Conservation (phyloP, 2,888 invertebrate genomes). For the Diabrotica balteata region DNA sequence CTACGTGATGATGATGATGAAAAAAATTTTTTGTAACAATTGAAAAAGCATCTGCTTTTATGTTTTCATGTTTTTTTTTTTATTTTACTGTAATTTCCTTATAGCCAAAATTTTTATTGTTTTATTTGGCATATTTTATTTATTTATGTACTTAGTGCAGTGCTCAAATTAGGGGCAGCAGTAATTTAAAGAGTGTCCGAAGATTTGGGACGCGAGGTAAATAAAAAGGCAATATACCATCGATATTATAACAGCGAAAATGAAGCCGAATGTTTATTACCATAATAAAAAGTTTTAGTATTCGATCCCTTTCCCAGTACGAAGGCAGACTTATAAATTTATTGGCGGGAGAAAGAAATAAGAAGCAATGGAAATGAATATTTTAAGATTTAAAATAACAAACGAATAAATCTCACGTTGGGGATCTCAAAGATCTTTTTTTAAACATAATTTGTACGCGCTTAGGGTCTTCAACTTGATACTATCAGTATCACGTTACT, state of each 20-base stretch:
- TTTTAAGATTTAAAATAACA: slow-evolving; percentile 47
- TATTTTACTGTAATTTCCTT: too few relatives aligned
- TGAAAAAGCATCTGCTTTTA: too few relatives aligned
- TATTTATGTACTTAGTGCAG: too few relatives aligned
- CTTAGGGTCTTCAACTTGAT: slow-evolving; percentile 52
- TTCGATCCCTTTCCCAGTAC: slow-evolving; percentile 24
- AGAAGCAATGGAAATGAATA: slow-evolving; percentile 42
- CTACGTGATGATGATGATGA: too few relatives aligned
- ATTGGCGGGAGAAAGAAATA: slow-evolving; percentile 27
- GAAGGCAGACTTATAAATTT: slow-evolving; percentile 34
- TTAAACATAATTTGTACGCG: slow-evolving; percentile 50
- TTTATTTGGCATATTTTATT: too few relatives aligned
- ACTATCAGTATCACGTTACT: slow-evolving; percentile 59
- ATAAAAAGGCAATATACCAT: slow-evolving; percentile 9
- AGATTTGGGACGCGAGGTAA: slow-evolving; percentile 8
- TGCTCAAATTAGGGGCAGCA: too few relatives aligned
- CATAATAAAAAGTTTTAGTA: slow-evolving; percentile 27
- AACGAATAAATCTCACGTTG: slow-evolving; percentile 46
- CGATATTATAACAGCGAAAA: slow-evolving; percentile 23
- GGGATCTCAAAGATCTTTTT: slow-evolving; percentile 43
- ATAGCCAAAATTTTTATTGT: too few relatives aligned
- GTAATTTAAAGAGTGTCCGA: background rate
- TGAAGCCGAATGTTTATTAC: slow-evolving; percentile 25
- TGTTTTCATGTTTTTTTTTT: too few relatives aligned
- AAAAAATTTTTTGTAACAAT: too few relatives aligned